phyloP scores from a whole-genome alignment of 1,140 invertebrate genomes.

The Drosophila fuyamai region DNA sequence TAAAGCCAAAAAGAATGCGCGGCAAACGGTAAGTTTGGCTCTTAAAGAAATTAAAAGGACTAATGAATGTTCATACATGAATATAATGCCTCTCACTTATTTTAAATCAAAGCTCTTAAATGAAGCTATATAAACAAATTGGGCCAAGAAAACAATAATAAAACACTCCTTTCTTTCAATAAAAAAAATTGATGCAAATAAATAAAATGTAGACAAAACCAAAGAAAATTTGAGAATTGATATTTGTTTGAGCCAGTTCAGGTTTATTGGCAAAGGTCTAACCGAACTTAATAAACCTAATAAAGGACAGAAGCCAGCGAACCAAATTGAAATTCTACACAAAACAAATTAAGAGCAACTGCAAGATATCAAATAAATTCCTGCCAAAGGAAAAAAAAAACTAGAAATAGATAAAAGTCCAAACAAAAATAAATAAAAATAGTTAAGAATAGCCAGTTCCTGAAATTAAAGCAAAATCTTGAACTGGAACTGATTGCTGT shows the following conservation, averaged over 20 bases:
- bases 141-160: too few relatives aligned
- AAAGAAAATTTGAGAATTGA: not conserved
- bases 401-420: slow-evolving; percentile 20
- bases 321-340: not conserved
- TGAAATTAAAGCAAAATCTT: not conserved
- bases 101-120: too few relatives aligned
- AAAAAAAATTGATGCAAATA: too few relatives aligned
- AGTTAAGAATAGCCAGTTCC: not conserved
- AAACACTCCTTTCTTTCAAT: too few relatives aligned
- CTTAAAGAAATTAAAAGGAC: too few relatives aligned
- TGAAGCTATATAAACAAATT: too few relatives aligned
- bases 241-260: not conserved
- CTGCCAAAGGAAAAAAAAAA: not conserved
- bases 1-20: slow-evolving; percentile 12
- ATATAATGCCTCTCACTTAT: too few relatives aligned
- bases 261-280: not conserved
- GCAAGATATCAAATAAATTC: not conserved
- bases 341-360: not conserved
- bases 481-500: slow-evolving; percentile 6
- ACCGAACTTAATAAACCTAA: slow-evolving; percentile 25
- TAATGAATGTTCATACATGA: too few relatives aligned
- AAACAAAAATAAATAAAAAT: slow-evolving; percentile 15
- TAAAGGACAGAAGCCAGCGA: not conserved
- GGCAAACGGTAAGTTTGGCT: too few relatives aligned
- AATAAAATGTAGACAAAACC: too few relatives aligned